Evolutionary conservation across 1,140 invertebrate species (phyloP).

Genomic region (Pseudomyrmex sp.): DNA sequence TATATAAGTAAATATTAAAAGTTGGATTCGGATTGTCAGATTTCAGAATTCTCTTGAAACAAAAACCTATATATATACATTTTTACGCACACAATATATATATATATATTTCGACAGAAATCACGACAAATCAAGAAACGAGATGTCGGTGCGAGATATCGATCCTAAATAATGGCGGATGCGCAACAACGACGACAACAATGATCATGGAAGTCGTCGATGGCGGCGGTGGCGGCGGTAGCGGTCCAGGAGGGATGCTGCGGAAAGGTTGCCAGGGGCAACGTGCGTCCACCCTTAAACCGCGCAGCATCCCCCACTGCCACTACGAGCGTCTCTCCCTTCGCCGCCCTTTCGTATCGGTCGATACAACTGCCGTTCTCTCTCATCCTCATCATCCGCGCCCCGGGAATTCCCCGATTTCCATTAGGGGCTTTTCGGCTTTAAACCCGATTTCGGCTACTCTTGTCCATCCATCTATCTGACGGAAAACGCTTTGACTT

Average conservation of each 20-base stretch:
- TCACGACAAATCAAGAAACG: constrained; percentile 66
- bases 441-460: constrained; percentile 67
- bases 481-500: constrained; percentile 47
- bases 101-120: neutral
- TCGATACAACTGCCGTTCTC: constrained; percentile 82
- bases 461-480: neutral
- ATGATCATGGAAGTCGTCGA: constrained; percentile 59
- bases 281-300: constrained; percentile 84
- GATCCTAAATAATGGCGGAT: constrained; percentile 81
- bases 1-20: neutral
- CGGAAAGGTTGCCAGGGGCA: constrained; percentile 81
- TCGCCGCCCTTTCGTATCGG: constrained; percentile 69
- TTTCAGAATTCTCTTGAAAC: constrained; percentile 19
- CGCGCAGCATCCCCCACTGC: constrained; percentile 78
- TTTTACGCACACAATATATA: neutral
- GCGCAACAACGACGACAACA: constrained; percentile 48
- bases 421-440: constrained; percentile 76
- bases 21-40: neutral
- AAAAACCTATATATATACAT: neutral
- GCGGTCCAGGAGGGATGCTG: constrained; percentile 76
- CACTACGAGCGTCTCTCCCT: constrained; percentile 68
- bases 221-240: constrained; percentile 54
- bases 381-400: constrained; percentile 73
- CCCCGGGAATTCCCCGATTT: constrained; percentile 84
- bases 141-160: constrained; percentile 81